Percentiles rank a stretch among this genome's conserved stretches.
phyloP scores from a whole-genome alignment of 1,140 invertebrate genomes.

The Drosophila nannoptera region DNA sequence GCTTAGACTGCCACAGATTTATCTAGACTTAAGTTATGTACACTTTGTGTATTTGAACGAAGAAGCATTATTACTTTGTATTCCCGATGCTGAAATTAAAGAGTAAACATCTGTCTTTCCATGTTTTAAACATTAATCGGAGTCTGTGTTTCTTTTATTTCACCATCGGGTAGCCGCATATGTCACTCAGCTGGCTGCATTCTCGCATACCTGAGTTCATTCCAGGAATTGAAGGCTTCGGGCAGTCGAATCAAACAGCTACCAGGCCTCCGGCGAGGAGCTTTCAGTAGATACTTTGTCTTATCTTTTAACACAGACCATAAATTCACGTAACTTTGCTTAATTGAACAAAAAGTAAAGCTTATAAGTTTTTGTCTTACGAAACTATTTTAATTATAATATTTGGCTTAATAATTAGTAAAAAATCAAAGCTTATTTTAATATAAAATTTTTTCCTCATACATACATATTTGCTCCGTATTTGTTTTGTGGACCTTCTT shows the following conservation, averaged over 20 bases:
- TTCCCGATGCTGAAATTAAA: conserved; percentile 24
- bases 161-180: not conserved
- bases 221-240: conserved; percentile 10
- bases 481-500: no score
- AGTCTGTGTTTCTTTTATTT: conserved; percentile 9
- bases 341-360: not conserved
- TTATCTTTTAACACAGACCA: not conserved
- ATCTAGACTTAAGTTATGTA: conserved; percentile 53
- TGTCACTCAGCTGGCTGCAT: not conserved
- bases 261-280: not conserved
- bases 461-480: not conserved
- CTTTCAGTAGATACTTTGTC: no score
- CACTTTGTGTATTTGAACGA: conserved; percentile 51
- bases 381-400: conserved; percentile 31
- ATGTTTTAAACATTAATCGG: conserved; percentile 65
- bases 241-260: not conserved
- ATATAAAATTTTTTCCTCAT: conserved; percentile 7
- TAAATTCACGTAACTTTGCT: not conserved
- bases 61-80: conserved; percentile 26
- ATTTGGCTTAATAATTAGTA: conserved; percentile 22
- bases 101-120: conserved; percentile 66
- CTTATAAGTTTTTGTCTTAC: conserved; percentile 2
- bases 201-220: not conserved
- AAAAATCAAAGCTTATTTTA: conserved; percentile 2
- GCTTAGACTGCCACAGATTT: conserved; percentile 53